phyloP scores from a whole-genome alignment of 30 jellyfish, hydroid and myxozoan species.

The Phacellophora camtschatica region DNA sequence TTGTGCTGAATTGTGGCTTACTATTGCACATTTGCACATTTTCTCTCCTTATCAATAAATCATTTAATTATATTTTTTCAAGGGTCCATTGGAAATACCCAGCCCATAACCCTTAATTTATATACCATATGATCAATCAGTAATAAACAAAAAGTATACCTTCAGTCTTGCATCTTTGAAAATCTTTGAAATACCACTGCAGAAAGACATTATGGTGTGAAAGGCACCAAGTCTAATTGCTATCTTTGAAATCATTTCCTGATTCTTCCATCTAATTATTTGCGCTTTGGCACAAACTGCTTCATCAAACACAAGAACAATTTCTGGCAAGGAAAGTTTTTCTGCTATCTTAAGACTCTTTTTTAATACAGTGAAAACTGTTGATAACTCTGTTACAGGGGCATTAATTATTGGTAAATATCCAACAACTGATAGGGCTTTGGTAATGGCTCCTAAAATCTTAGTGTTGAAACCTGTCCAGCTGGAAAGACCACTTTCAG shows the following conservation, averaged over 20 bases:
- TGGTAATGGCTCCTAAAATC: background rate
- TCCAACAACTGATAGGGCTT: slow-evolving; percentile 23
- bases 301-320: slow-evolving; percentile 57
- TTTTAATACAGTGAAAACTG: slow-evolving; percentile 23
- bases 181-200: slow-evolving; percentile 69
- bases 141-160: slow-evolving; percentile 1
- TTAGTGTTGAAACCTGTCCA: slow-evolving; percentile 83
- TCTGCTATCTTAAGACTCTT: slow-evolving; percentile 36
- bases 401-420: slow-evolving; percentile 71
- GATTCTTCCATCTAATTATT: slow-evolving; percentile 55
- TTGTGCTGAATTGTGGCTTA: no score
- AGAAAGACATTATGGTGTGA: slow-evolving; percentile 77
- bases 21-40: no score
- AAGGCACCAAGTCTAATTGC: slow-evolving; percentile 75
- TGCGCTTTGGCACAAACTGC: slow-evolving; percentile 77
- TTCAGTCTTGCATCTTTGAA: slow-evolving; percentile 62
- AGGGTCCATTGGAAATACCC: no score
- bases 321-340: slow-evolving; percentile 20
- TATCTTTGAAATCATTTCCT: background rate
- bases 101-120: no score
- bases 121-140: no score
- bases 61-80: no score
- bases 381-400: slow-evolving; percentile 40
- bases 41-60: no score
- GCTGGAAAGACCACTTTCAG: slow-evolving; percentile 23